Conservation (phyloP, 2,113 vertebrate species). For the Paradoxurus hermaphroditus region DNA sequence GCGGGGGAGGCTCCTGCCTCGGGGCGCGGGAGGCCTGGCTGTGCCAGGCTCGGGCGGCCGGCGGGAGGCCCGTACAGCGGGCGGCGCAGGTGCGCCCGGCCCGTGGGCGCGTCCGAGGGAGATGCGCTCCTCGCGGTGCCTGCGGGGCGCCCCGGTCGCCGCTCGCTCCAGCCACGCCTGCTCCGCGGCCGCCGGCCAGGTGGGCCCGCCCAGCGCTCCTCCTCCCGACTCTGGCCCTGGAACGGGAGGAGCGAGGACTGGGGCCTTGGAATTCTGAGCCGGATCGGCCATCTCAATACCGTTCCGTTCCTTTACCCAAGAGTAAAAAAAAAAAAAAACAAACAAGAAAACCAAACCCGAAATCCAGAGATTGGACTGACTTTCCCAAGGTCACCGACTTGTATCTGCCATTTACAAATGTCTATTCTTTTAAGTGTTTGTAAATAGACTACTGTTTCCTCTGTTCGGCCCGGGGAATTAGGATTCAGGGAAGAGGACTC, state of each 20-base stretch:
- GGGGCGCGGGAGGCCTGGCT: not conserved
- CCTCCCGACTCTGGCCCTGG: not conserved
- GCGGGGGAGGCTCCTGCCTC: not conserved
- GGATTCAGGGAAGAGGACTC: constrained; percentile 53
- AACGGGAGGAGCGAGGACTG: not conserved
- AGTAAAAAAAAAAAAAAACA: no score
- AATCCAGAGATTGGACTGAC: not conserved
- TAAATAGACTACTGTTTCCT: constrained; percentile 46
- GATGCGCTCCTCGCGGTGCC: not conserved
- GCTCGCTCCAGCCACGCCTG: not conserved
- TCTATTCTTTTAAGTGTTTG: constrained; percentile 26
- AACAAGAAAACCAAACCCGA: no score
- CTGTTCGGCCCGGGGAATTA: constrained; percentile 59
- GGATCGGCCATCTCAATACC: not conserved
- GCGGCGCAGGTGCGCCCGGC: not conserved
- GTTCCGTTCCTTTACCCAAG: not conserved
- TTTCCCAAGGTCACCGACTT: constrained; percentile 46
- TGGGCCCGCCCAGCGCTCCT: not conserved
- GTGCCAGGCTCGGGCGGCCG: not conserved
- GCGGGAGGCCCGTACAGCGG: not conserved
- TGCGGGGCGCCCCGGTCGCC: not conserved
- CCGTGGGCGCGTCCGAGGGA: not conserved
- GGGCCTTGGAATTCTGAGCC: not conserved
- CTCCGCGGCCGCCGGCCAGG: not conserved
- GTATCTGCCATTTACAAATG: not conserved